Percentiles rank a stretch among this genome's conserved stretches.
These are phyloP conservation scores for Eciton burchellii DNA, from an alignment of 1,140 invertebrate genomes.

Conservation along the genomic window DNA sequence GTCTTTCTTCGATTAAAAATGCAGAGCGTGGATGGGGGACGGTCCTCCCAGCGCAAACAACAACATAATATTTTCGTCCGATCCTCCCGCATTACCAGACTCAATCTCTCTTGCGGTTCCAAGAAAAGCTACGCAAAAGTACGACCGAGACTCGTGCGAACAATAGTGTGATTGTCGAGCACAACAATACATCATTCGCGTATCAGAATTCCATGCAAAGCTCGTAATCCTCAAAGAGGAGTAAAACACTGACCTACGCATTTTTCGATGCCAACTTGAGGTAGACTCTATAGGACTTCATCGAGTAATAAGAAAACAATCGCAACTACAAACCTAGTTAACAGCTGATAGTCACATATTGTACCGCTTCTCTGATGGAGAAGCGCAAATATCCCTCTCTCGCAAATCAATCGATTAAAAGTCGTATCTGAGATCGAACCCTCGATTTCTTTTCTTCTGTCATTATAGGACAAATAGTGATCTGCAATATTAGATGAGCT, in stretches of 20 bases:
- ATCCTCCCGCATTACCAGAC: no score
- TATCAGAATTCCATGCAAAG: neutral
- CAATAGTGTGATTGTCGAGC: neutral
- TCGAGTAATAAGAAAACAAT: conserved; percentile 73
- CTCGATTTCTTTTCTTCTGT: no score
- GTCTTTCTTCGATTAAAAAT: no score
- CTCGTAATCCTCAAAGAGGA: neutral
- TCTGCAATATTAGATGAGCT: no score
- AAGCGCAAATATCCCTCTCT: neutral
- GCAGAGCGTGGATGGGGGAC: no score
- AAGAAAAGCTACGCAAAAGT: no score
- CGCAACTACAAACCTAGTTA: conserved; percentile 74
- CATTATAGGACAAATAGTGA: no score
- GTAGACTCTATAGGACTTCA: conserved; percentile 80
- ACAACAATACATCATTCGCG: neutral
- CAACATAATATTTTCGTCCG: no score
- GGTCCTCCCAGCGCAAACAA: no score
- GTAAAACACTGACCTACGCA: conserved; percentile 55
- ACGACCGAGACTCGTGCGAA: no score
- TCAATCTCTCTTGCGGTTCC: no score
- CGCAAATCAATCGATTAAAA: conserved; percentile 14
- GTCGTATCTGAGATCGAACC: neutral
- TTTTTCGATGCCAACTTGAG: conserved; percentile 76
- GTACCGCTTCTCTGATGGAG: conserved; percentile 7
- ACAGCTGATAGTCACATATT: conserved; percentile 56